Evolutionary conservation across 2,113 vertebrate genomes (phyloP), one percentile per base, ranked within the genome.

Genomic region (Cacatua alba): DNA sequence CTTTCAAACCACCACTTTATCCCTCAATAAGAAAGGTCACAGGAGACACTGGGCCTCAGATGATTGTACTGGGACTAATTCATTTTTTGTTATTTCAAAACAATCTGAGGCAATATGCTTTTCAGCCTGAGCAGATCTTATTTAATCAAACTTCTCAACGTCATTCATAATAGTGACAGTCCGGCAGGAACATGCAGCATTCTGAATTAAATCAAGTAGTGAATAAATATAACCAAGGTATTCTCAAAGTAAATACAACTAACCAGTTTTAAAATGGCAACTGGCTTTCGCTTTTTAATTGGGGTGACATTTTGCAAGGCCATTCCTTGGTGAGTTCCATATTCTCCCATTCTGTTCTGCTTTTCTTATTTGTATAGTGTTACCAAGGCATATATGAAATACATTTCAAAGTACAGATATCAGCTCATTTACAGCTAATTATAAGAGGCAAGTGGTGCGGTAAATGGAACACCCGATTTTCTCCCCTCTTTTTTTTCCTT

Each of bases 341-440:
- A 96, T 89, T 48, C 79, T 88, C 90, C 95, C 80, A 60, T 94
- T 96, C 94, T 93, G 57, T 92, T 96, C 92, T 46, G 46, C 95
- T 94, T 91, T 96, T 97, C 72, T 90, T 97, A 92, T 97, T 97
- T 95, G 62, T 95, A 70, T 83, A 95, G 95, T 93, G 94, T 97
- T 96, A 92, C 93, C 72, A 95, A 95, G 92, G 95, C 95, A 95
- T 91, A 96, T 96, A 96, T 92, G 96, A 98, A 97, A 93, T 94
- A 94, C 91, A 92, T 97, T 97, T 97, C 98, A 97, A 97, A 98
- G 96, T 96, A 98, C 94, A 97, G 95, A 94, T 97, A 97, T 97
- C 95, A 97, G 95, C 94, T 97, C 97, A 95, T 97, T 98, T 97
- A 97, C 97, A 97, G 97, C 94, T 98, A 98, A 98, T 98, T 98